Conservation (phyloP, 2,797 vertebrate genomes). For the Thalassophryne amazonica region DNA sequence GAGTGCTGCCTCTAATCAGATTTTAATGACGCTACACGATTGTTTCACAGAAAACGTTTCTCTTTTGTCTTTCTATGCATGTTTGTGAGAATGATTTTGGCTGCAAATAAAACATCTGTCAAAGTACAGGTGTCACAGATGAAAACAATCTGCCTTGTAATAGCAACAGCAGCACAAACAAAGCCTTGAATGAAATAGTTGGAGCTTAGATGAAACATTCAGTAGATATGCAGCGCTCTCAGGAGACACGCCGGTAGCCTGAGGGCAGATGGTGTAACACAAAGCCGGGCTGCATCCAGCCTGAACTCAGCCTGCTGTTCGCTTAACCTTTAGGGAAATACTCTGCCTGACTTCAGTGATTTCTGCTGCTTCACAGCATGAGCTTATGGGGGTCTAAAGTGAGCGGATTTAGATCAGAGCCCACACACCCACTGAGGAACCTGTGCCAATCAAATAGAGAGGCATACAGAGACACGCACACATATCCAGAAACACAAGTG, state of each 20-base stretch:
- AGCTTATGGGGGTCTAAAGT: slow-evolving; percentile 42
- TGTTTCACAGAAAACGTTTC: not conserved
- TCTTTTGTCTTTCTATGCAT: not conserved
- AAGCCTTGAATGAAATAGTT: slow-evolving; percentile 50
- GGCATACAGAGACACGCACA: not conserved
- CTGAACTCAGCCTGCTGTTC: slow-evolving; percentile 64
- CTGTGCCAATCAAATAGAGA: slow-evolving; percentile 50
- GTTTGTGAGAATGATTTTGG: slow-evolving; percentile 12
- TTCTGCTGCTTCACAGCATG: slow-evolving; percentile 48
- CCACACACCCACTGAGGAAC: slow-evolving; percentile 38
- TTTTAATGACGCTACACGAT: too few relatives aligned
- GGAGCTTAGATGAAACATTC: slow-evolving; percentile 58
- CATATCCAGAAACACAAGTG: not conserved
- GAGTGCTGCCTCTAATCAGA: slow-evolving; percentile 6
- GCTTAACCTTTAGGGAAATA: slow-evolving; percentile 66
- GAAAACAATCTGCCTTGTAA: slow-evolving; percentile 42
- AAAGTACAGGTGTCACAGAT: slow-evolving; percentile 26
- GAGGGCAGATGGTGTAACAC: slow-evolving; percentile 66
- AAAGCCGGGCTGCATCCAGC: slow-evolving; percentile 57
- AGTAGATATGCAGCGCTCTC: slow-evolving; percentile 44
- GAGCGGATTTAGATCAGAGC: slow-evolving; percentile 49
- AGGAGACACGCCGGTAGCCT: slow-evolving; percentile 52
- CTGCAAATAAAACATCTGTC: slow-evolving; percentile 31
- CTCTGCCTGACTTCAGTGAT: slow-evolving; percentile 53
- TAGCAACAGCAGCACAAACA: slow-evolving; percentile 44